phyloP scores from a whole-genome alignment of 2,113 vertebrate genomes.

The Elephantulus edwardii region DNA sequence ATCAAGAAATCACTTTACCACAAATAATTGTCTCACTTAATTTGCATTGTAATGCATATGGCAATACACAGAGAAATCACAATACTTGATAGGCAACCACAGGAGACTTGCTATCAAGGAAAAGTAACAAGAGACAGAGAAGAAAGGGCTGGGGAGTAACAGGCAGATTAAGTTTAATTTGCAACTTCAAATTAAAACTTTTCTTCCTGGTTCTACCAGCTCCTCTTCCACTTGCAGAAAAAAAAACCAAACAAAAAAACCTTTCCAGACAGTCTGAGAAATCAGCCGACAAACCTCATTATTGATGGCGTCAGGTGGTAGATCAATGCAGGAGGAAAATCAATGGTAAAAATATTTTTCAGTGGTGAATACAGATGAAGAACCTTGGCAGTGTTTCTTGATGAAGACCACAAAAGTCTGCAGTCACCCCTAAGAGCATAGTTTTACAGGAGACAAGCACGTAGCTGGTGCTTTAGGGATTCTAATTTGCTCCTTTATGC shows the following conservation, averaged over 20 bases:
- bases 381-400: slow-evolving; percentile 55
- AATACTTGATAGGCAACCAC: slow-evolving; percentile 36
- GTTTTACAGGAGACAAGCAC: not conserved
- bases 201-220: slow-evolving; percentile 39
- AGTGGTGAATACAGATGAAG: slow-evolving; percentile 74
- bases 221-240: not conserved
- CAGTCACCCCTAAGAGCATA: not conserved
- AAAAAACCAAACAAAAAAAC: not conserved
- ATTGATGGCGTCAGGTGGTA: slow-evolving; percentile 79
- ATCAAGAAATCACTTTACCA: slow-evolving; percentile 62
- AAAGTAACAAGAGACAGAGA: slow-evolving; percentile 13
- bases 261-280: slow-evolving; percentile 71
- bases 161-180: not conserved
- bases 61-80: slow-evolving; percentile 27
- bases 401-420: slow-evolving; percentile 65
- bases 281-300: slow-evolving; percentile 79
- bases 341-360: slow-evolving; percentile 82
- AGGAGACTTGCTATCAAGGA: slow-evolving; percentile 52
- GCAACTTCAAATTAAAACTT: slow-evolving; percentile 43
- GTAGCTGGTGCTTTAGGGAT: not conserved
- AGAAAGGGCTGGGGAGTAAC: not conserved
- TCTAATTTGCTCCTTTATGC: not conserved
- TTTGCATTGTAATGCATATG: slow-evolving; percentile 60
- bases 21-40: slow-evolving; percentile 65
- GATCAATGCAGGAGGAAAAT: slow-evolving; percentile 78